Base-by-base conservation (phyloP, 1,140 invertebrate genomes). In the Fragariocoptes setiger region DNA sequence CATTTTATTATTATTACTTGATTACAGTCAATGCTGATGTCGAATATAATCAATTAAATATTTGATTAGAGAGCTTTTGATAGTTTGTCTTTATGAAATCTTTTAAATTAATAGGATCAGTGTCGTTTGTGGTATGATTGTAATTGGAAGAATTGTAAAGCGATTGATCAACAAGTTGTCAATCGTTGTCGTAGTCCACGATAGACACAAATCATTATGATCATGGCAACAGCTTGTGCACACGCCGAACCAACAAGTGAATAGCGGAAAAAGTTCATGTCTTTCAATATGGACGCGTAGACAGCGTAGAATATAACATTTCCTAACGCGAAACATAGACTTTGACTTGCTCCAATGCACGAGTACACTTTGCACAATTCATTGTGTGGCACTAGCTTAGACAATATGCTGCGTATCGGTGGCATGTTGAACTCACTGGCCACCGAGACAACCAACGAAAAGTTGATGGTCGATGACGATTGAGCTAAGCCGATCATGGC, bases 311-410 rank as follows among this genome's bases (percentile, higher is more conserved):
- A 38, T 5, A 16, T 16, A 38, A 15, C 18, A 38, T 38, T 38
- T 5, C n/a, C 18, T 8, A 31, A 8, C n/a, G n/a, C 8, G 25
- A 31, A 46, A 17, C 54, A 51, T 4, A 59, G 21, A 45, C 57
- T 60, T 46, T 62, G 58, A 37, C 56, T 46, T 13, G 52, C 50
- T 15, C 58, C 57, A 12, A 62, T 47, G 41, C 59, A 52, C 4
- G 57, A 54, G 51, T 63, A 63, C 31, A 62, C 47, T 47, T 51
- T 49, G 58, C 61, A 61, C 52, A 59, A 58, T 49, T 64, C 62
- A 48, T 56, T 49, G 8, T 46, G 41, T 15, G 52, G 46, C 0
- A 64, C 59, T 39, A 61, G 48, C 43, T 57, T 59, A 3, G 62
- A 62, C 17, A 61, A 46, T 20, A 59, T 48, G 4, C 61, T 56